Evolutionary conservation across 2,113 vertebrate species (phyloP), one percentile per base, ranked within the genome.

Genomic region (Brachyistius frenatus): DNA sequence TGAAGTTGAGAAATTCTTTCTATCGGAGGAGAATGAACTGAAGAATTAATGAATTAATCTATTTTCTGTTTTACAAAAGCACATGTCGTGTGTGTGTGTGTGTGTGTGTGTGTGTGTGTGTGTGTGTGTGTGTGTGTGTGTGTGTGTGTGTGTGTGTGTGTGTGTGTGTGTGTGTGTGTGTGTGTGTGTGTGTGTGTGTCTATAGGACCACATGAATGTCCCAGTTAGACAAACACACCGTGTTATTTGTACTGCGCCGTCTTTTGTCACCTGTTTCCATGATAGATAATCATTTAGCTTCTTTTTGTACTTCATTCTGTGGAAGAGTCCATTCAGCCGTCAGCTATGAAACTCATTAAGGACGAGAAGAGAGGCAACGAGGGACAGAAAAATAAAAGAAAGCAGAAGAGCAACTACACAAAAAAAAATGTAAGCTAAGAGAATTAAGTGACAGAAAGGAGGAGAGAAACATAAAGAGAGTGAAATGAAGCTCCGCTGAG

Each of bases 241-340:
- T 76, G 77, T 76, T 81, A 49, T 86, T 73, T 77, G 55, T 66
- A 68, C 6, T 4, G 47, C 6, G 1, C 5, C 2, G 64, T 41
- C 80, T 74, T 87, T 87, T 87, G 80, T 89, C 60, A 7, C 30
- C 10, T 36, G 63, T 82, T 78, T 77, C 77, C 82, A 75, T 49
- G 58, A 64, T 7, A 58, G 64, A 64, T 73, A 46, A 83, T 86
- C 60, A 86, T 86, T 81, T 58, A 31, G 54, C 73, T 39, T 63
- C 33, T 75, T 83, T 23, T 89, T 91, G 86, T 88, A 1, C 54
- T 83, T 68, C 56, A 61, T 61, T 84, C 62, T 57, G 71, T 65
- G 54, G 68, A 77, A 60, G 4, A 1, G 61, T 86, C 58, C 62
- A 56, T 67, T 78, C 88, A 87, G 60, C 86, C 73, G 84, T 5